These are phyloP conservation scores for Dermolepida albohirtum DNA, from an alignment of 2,888 invertebrate genomes.

Conservation along the genomic window DNA sequence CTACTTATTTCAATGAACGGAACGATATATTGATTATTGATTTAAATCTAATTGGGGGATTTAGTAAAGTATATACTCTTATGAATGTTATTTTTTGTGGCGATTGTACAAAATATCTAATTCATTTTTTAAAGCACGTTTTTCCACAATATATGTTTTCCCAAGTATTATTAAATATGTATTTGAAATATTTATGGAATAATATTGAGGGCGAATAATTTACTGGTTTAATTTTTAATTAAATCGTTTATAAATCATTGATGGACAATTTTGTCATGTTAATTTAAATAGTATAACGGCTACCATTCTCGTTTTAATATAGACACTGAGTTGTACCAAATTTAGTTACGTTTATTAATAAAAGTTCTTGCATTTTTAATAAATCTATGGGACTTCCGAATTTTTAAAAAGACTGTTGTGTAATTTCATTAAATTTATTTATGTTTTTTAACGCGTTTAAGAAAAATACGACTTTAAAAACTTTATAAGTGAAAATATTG, in stretches of 20 bases:
- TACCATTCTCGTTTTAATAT: too few relatives aligned
- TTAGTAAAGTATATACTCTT: constrained; percentile 4
- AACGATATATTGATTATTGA: not conserved
- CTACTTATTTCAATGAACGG: too few relatives aligned
- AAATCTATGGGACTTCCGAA: not conserved
- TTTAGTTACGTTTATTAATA: too few relatives aligned
- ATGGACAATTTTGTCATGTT: constrained; percentile 4
- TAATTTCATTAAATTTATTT: constrained; percentile 9
- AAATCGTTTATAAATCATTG: not conserved
- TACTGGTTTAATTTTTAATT: constrained; percentile 6
- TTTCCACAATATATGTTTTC: constrained; percentile 22
- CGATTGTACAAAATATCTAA: constrained; percentile 22
- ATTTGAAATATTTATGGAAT: constrained; percentile 6
- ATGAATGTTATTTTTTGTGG: constrained; percentile 13
- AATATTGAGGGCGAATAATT: constrained; percentile 16
- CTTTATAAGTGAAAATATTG: too few relatives aligned
- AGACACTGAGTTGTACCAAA: too few relatives aligned
- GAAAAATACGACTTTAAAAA: too few relatives aligned
- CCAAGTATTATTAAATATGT: constrained; percentile 7
- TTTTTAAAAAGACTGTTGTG: not conserved
- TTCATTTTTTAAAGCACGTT: constrained; percentile 13
- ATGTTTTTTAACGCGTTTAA: not conserved
- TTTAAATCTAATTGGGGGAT: constrained; percentile 12
- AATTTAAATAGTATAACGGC: not conserved
- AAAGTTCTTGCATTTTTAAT: too few relatives aligned